A percentile compares a stretch with the other conserved stretches of the same genome.
Evolutionary conservation across 2,888 invertebrate species (phyloP).

Genomic region (Junonia oenone): DNA sequence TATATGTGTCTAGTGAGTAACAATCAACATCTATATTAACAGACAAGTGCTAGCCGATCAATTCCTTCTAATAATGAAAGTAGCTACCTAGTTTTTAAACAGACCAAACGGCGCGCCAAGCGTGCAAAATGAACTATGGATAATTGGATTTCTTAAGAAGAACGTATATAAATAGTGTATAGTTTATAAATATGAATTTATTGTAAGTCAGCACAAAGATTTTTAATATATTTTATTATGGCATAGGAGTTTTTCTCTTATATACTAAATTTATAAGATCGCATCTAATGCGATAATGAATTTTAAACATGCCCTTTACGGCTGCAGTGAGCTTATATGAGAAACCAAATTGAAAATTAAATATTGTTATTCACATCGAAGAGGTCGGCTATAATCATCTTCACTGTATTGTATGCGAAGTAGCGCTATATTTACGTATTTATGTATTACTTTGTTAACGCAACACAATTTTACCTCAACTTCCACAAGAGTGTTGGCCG

Average conservation of each 20-base stretch:
- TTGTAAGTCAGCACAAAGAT: conserved; percentile 80
- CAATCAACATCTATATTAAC: conserved; percentile 23
- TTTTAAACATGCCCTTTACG: conserved; percentile 50
- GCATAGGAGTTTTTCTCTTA: conserved; percentile 74
- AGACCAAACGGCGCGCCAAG: conserved; percentile 75
- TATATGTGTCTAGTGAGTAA: conserved; percentile 47
- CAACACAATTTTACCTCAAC: neutral
- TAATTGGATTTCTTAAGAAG: conserved; percentile 60
- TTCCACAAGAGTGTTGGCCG: neutral
- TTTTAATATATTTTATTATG: conserved; percentile 78
- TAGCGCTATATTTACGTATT: neutral
- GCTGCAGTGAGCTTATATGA: conserved; percentile 57
- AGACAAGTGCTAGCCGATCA: conserved; percentile 38
- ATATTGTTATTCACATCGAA: conserved; percentile 15
- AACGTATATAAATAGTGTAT: conserved; percentile 61
- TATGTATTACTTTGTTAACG: neutral
- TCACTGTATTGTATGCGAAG: neutral
- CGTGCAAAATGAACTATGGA: conserved; percentile 58
- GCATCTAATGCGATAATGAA: conserved; percentile 66
- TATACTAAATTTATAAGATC: conserved; percentile 70
- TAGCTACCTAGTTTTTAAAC: conserved; percentile 54
- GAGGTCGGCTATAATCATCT: conserved; percentile 8
- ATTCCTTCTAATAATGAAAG: conserved; percentile 41
- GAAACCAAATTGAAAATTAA: conserved; percentile 35
- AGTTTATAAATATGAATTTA: conserved; percentile 76